Conservation (phyloP, 2,113 vertebrate genomes). For the Lycaon pictus region DNA sequence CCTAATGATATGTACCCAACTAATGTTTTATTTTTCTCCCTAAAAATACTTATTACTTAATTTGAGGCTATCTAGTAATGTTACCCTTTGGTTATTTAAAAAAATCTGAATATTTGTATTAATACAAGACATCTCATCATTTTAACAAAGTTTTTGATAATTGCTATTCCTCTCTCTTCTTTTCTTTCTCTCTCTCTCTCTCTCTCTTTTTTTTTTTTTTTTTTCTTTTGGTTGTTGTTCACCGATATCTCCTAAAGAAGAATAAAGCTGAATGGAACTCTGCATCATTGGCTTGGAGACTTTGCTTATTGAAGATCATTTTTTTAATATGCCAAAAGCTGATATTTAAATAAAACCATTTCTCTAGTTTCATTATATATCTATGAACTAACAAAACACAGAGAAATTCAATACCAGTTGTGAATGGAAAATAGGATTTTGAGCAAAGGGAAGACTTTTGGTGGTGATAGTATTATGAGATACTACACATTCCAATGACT, state of each 20-base stretch:
- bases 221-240: neutral
- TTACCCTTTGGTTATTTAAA: neutral
- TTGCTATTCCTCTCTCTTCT: neutral
- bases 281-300: neutral
- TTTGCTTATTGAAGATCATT: constrained; percentile 13
- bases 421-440: constrained; percentile 63
- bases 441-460: constrained; percentile 37
- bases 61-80: neutral
- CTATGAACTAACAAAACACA: constrained; percentile 71
- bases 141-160: neutral
- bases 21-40: neutral
- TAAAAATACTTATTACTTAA: neutral
- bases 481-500: constrained; percentile 56
- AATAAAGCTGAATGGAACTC: neutral
- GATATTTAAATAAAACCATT: constrained; percentile 66
- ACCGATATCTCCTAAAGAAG: neutral
- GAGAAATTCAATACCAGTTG: constrained; percentile 32
- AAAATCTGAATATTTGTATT: constrained; percentile 4
- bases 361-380: constrained; percentile 63
- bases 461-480: constrained; percentile 52
- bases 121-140: neutral
- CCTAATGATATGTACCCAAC: neutral
- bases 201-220: neutral
- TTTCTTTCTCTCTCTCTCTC: rapidly evolving
- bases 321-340: constrained; percentile 39